Evolutionary conservation across 2,888 invertebrate species (phyloP), one percentile per base, ranked within the genome.

Genomic region (Agrilus biguttatus): DNA sequence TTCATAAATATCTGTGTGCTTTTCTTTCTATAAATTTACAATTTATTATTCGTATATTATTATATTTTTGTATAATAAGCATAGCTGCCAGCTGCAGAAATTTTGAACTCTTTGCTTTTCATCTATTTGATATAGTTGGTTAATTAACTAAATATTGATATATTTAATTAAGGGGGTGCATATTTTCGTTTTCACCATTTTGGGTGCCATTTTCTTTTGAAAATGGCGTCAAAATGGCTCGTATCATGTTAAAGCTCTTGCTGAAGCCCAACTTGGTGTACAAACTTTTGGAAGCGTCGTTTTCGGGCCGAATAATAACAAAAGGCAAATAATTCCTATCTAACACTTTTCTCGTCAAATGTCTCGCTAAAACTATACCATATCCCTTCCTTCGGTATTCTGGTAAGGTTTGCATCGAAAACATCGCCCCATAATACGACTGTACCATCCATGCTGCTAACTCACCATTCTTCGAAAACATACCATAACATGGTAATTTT

Each of bases 401-500:
- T 8, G 66, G 65, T 50, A 78, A 75, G 44, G 88, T 88, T 68
- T 88, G 87, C 88, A 88, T 88, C 40, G 87, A 87, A 70, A 88
- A 88, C 88, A 88, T 88, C 48, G 88, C 88, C 19, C 88, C 88
- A 65, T 88, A 88, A 67, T 88, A 88, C 14, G 86, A 86, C 64
- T 88, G 88, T 39, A 88, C 83, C 88, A 88, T 88, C 88, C 88
- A 88, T 21, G 88, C 88, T 33, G 86, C 87, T 49, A 88, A 69
- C 55, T 80, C 77, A 40, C 82, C 83, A 43, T 73, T 73, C 53
- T 57, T 74, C 12, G 68, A 78, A 65, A 87, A 87, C 49, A 88
- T 78, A 33, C 87, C 88, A 62, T 82, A 83, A 14, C 86, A 87
- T 8, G 87, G 86, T 51, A 88, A 71, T 57, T 77, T 78, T 45